Evolutionary conservation across 1,140 invertebrate species (phyloP).

Genomic region (Aplysia californica): DNA sequence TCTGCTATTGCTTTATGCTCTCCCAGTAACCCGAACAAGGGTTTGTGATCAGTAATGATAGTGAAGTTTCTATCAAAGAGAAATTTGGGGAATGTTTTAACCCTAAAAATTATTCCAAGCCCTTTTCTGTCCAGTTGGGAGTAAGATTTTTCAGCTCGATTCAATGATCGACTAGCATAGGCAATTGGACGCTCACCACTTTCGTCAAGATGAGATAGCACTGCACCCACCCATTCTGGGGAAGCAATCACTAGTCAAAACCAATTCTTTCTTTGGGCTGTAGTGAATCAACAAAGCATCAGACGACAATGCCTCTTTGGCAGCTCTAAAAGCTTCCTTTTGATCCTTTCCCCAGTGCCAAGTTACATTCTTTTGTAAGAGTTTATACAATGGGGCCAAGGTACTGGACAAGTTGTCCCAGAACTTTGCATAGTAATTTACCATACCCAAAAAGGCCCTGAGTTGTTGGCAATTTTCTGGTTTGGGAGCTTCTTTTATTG

Average conservation of each 20-base stretch:
- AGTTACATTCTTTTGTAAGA: conserved; percentile 27
- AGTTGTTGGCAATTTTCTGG: neutral
- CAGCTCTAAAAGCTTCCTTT: conserved; percentile 18
- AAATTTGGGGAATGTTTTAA: conserved; percentile 69
- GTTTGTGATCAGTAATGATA: conserved; percentile 69
- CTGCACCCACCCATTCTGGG: conserved; percentile 67
- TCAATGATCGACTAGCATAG: conserved; percentile 67
- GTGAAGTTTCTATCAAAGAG: conserved; percentile 66
- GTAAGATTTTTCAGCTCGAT: conserved; percentile 69
- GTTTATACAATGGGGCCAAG: conserved; percentile 35
- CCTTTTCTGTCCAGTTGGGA: conserved; percentile 71
- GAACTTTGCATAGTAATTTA: neutral
- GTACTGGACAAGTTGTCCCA: neutral
- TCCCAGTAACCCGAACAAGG: conserved; percentile 64
- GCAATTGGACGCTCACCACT: conserved; percentile 62
- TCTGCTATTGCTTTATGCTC: conserved; percentile 55
- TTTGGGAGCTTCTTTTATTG: conserved; percentile 13
- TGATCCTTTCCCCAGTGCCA: conserved; percentile 33
- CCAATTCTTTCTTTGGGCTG: conserved; percentile 49
- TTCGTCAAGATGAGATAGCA: neutral
- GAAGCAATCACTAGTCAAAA: conserved; percentile 70
- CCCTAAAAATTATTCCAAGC: conserved; percentile 67
- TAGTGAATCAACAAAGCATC: conserved; percentile 49
- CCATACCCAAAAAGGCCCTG: neutral
- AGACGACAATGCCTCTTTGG: conserved; percentile 60